A percentile compares a stretch with the other conserved stretches of the same genome.
These are phyloP conservation scores for Taenioides sp. DNA, from an alignment of 2,797 vertebrate species.

Conservation along the genomic window DNA sequence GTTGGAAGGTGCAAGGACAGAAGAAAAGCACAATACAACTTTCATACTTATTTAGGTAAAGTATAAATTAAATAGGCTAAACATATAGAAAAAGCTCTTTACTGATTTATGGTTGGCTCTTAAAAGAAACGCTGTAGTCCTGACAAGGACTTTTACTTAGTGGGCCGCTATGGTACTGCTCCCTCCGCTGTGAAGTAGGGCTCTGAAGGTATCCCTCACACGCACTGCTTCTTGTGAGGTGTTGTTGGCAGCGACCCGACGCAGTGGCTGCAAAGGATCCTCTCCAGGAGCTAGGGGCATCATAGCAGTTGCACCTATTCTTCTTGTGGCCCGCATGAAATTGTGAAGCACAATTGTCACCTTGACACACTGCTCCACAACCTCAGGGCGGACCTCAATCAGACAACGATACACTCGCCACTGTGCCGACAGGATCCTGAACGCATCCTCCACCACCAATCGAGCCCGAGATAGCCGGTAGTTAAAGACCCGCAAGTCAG, in stretches of 20 bases:
- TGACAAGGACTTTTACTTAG: no score
- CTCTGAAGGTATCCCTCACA: neutral
- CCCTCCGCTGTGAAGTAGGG: neutral
- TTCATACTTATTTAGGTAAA: no score
- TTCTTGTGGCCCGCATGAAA: neutral
- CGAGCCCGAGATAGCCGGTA: conserved; percentile 3
- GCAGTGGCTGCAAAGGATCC: neutral
- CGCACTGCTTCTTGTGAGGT: neutral
- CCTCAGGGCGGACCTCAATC: neutral
- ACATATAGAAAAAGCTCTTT: no score
- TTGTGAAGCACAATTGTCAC: conserved; percentile 17
- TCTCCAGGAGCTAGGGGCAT: neutral
- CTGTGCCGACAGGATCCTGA: conserved; percentile 6
- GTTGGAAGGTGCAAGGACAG: no score
- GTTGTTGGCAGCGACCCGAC: neutral
- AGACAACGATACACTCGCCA: neutral
- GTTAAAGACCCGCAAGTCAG: neutral
- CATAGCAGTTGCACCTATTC: neutral
- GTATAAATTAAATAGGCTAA: no score
- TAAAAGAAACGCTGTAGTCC: no score
- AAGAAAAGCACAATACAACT: no score
- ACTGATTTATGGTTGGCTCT: no score
- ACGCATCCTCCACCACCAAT: conserved; percentile 17
- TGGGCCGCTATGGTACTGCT: no score
- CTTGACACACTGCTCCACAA: conserved; percentile 17